Conservation (phyloP, 2,113 vertebrate genomes). For the Sus scrofa region DNA sequence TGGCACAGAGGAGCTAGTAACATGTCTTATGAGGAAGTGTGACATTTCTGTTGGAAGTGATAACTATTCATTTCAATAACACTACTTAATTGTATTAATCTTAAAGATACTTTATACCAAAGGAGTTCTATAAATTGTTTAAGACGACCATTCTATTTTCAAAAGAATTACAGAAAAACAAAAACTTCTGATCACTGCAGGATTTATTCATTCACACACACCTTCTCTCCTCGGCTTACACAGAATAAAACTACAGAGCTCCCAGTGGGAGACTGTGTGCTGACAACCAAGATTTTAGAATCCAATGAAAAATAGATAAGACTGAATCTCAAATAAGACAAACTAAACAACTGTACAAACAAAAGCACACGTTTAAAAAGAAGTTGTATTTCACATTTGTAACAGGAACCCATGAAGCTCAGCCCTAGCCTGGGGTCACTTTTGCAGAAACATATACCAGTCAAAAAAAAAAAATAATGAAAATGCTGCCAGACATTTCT, state of each 20-base stretch:
- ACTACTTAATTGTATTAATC: not conserved
- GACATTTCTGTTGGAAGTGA: not conserved
- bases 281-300: conserved; percentile 50
- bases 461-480: not conserved
- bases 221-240: not conserved
- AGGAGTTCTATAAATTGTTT: not conserved
- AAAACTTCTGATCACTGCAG: not conserved
- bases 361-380: not conserved
- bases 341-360: not conserved
- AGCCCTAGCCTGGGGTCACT: not conserved
- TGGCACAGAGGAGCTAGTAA: not conserved
- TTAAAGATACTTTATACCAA: not conserved
- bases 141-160: not conserved
- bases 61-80: not conserved
- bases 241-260: not conserved
- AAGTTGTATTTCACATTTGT: not conserved
- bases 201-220: not conserved
- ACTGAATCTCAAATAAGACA: not conserved
- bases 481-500: not conserved
- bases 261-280: not conserved
- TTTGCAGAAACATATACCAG: not conserved
- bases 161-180: conserved; percentile 16
- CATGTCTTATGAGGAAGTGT: not conserved
- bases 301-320: conserved; percentile 35
- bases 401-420: fast-evolving